Evolutionary conservation across 2,888 invertebrate genomes (phyloP).

Genomic region (Melitaea athalia): DNA sequence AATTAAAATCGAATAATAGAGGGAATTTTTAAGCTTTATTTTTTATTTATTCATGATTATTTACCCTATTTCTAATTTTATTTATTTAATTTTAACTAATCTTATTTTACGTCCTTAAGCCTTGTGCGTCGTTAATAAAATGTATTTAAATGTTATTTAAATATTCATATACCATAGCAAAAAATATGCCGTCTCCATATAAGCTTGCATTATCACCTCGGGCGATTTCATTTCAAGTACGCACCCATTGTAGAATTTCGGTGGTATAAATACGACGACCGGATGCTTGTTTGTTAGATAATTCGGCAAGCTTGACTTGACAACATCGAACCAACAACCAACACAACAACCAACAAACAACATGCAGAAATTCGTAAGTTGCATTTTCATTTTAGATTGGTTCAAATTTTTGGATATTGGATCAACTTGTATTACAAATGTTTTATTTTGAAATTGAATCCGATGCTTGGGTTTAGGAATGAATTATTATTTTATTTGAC

Average conservation of each 20-base stretch:
- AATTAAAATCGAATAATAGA: no score
- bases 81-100: no score
- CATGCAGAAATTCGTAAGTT: constrained; percentile 76
- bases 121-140: no score
- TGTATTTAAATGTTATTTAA: neutral
- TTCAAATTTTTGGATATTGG: neutral
- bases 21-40: no score
- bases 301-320: constrained; percentile 48
- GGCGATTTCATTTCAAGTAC: constrained; percentile 61
- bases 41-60: no score
- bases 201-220: constrained; percentile 48
- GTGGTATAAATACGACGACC: constrained; percentile 63
- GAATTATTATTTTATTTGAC: neutral
- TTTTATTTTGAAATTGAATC: neutral
- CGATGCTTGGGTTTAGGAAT: neutral
- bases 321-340: constrained; percentile 47
- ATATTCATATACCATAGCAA: neutral
- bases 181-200: constrained; percentile 48
- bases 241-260: constrained; percentile 62
- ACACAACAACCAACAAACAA: constrained; percentile 49
- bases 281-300: constrained; percentile 60
- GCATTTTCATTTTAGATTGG: constrained; percentile 13
- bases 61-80: no score
- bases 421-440: neutral
- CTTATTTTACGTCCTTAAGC: no score